These are phyloP conservation scores for Gila orcuttii DNA, from an alignment of 2,113 vertebrate genomes.

Conservation along the genomic window DNA sequence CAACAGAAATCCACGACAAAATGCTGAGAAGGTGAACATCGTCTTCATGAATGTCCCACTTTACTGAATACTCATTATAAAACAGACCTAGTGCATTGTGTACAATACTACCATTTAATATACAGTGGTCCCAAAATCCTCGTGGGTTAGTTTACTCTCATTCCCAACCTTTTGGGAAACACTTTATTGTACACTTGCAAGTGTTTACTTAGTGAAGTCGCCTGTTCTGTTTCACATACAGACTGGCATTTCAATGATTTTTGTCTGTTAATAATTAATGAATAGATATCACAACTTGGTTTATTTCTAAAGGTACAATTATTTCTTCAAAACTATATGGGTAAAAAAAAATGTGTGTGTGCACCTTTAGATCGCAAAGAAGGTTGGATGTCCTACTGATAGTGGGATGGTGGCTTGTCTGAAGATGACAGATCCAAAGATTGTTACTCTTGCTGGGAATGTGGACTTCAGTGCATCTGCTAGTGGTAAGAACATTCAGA, in stretches of 20 bases:
- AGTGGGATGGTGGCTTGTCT: constrained; percentile 81
- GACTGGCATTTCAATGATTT: background rate
- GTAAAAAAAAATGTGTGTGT: background rate
- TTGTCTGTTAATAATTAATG: background rate
- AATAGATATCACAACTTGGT: background rate
- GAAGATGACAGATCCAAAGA: constrained; percentile 73
- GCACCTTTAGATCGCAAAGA: constrained; percentile 76
- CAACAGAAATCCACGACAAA: constrained; percentile 79
- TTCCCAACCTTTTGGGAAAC: background rate
- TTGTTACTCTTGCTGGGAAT: constrained; percentile 79
- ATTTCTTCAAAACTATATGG: background rate
- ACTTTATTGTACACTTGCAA: background rate
- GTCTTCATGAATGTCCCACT: background rate
- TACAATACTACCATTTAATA: background rate
- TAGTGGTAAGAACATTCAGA: constrained; percentile 66
- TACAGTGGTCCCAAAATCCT: background rate
- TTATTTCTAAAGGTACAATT: background rate
- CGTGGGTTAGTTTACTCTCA: background rate
- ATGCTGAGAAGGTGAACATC: constrained; percentile 78
- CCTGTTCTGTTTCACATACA: background rate
- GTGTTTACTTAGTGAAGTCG: constrained; percentile 11
- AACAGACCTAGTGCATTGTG: background rate
- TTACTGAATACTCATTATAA: background rate
- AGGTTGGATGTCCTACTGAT: constrained; percentile 82
- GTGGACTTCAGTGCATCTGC: constrained; percentile 63